These are phyloP conservation scores for Atlantisia rogersi DNA, from an alignment of 2,113 vertebrate genomes.

Conservation along the genomic window DNA sequence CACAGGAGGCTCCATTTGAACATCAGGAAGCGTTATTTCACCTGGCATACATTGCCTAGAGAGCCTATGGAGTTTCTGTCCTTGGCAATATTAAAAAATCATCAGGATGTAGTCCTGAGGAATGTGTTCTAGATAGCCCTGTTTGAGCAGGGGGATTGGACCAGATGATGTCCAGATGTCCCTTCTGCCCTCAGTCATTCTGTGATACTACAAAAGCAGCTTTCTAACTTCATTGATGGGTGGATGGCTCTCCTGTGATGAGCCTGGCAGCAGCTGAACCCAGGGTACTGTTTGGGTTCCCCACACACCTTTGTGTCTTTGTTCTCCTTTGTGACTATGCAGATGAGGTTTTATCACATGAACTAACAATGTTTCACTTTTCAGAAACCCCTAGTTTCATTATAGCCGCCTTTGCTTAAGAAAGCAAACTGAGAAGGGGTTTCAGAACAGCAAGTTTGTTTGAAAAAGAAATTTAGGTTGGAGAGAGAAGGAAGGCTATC, in stretches of 20 bases:
- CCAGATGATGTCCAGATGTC: background rate
- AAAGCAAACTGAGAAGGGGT: background rate
- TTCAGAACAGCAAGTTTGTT: background rate
- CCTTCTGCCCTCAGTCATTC: background rate
- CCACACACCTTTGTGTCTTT: background rate
- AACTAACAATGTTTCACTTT: background rate
- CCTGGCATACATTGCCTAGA: background rate
- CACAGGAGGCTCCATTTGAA: background rate
- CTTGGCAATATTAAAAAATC: accelerated
- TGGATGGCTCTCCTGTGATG: background rate
- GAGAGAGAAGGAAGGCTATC: background rate
- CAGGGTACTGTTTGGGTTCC: background rate
- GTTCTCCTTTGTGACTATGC: background rate
- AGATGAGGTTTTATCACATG: background rate
- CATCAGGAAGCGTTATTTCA: background rate
- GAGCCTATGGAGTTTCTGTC: accelerated
- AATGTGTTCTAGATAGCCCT: background rate
- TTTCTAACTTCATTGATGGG: background rate
- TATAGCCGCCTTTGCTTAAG: background rate
- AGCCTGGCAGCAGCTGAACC: background rate
- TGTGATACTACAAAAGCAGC: background rate
- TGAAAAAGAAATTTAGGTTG: background rate
- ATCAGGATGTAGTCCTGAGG: background rate
- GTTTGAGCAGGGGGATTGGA: background rate
- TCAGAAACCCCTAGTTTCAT: background rate